These are phyloP conservation scores for Cepaea hortensis DNA, from an alignment of 2,888 invertebrate species.

Conservation along the genomic window DNA sequence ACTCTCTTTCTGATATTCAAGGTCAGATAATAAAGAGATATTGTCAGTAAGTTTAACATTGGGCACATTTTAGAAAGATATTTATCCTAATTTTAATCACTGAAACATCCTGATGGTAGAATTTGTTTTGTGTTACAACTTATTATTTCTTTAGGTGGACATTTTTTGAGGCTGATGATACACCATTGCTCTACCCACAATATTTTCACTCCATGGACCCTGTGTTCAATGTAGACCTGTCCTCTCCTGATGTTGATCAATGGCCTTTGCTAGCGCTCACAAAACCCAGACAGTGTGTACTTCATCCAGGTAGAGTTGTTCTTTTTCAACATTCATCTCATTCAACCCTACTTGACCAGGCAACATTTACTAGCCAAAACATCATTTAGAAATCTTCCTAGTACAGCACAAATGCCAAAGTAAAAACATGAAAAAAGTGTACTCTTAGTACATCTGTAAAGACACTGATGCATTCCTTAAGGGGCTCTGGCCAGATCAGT, in stretches of 20 bases:
- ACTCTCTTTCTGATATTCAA: too few relatives aligned
- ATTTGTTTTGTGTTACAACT: neutral
- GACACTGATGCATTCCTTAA: too few relatives aligned
- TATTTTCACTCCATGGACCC: constrained; percentile 67
- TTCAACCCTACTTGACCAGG: neutral
- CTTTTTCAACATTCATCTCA: neutral
- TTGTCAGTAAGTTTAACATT: too few relatives aligned
- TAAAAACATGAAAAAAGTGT: too few relatives aligned
- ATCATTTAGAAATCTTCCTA: too few relatives aligned
- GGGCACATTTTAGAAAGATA: too few relatives aligned
- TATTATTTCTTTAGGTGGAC: constrained; percentile 63
- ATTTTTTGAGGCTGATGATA: constrained; percentile 63
- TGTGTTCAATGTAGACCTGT: constrained; percentile 64
- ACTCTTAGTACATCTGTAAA: too few relatives aligned
- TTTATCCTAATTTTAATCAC: too few relatives aligned
- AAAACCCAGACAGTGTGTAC: constrained; percentile 65
- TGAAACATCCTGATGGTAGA: neutral
- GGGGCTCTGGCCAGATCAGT: too few relatives aligned
- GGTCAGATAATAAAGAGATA: too few relatives aligned
- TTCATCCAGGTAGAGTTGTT: constrained; percentile 45
- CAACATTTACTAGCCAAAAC: too few relatives aligned
- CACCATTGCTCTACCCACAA: constrained; percentile 65
- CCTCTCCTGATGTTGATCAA: constrained; percentile 58
- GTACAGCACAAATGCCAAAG: too few relatives aligned
- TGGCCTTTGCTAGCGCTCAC: constrained; percentile 64